phyloP scores from a whole-genome alignment of 2,797 vertebrate species.

The Xiphophorus birchmanni region DNA sequence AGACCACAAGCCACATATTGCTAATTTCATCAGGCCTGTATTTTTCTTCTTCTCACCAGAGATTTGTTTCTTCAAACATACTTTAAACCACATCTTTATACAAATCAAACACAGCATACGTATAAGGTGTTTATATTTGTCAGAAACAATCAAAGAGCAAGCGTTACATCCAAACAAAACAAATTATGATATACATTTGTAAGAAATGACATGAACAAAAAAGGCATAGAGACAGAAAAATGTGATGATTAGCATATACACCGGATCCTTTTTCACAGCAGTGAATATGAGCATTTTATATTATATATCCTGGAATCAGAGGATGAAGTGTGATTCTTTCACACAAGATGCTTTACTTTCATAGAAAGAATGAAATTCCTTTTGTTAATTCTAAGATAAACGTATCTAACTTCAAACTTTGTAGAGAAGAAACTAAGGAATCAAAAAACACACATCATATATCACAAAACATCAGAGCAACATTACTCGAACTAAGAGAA shows the following conservation, averaged over 20 bases:
- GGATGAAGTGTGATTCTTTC: slow-evolving; percentile 81
- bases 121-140: slow-evolving; percentile 68
- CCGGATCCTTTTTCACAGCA: slow-evolving; percentile 57
- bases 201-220: slow-evolving; percentile 57
- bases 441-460: slow-evolving; percentile 39
- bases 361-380: slow-evolving; percentile 93
- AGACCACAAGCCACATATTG: slow-evolving; percentile 61
- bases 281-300: slow-evolving; percentile 50
- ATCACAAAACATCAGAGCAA: slow-evolving; percentile 40
- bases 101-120: slow-evolving; percentile 77
- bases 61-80: slow-evolving; percentile 74
- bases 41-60: slow-evolving; percentile 61
- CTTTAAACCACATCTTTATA: slow-evolving; percentile 71
- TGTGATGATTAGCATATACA: slow-evolving; percentile 59
- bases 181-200: slow-evolving; percentile 36
- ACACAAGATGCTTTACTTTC: slow-evolving; percentile 89
- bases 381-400: slow-evolving; percentile 73
- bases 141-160: slow-evolving; percentile 68
- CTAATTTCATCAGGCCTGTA: slow-evolving; percentile 57
- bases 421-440: slow-evolving; percentile 57
- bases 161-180: slow-evolving; percentile 60
- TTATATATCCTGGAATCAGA: slow-evolving; percentile 54
- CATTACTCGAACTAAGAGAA: slow-evolving; percentile 24
- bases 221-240: slow-evolving; percentile 70
- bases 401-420: slow-evolving; percentile 65